A percentile compares a stretch with the other conserved stretches of the same genome.
These are phyloP conservation scores for Drosophila hamatofila DNA, from an alignment of 2,888 invertebrate genomes.

Conservation along the genomic window DNA sequence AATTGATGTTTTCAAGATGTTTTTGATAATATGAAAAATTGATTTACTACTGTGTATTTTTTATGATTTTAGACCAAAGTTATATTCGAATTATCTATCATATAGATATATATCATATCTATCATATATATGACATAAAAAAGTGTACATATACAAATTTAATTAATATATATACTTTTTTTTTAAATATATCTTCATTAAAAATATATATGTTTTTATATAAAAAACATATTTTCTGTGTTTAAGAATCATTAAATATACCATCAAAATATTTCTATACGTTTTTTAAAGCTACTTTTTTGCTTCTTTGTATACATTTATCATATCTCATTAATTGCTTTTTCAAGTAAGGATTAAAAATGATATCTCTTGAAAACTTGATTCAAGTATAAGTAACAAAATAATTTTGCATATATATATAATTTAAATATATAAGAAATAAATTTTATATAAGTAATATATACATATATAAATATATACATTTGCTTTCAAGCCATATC, in stretches of 20 bases:
- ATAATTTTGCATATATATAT: background rate
- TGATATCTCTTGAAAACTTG: background rate
- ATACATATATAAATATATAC: background rate
- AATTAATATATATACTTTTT: background rate
- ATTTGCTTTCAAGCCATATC: background rate
- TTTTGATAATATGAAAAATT: background rate
- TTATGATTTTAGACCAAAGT: background rate
- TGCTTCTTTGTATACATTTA: background rate
- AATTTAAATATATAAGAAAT: background rate
- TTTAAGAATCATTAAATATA: background rate
- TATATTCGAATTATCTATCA: background rate
- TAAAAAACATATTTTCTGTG: background rate
- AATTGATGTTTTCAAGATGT: background rate
- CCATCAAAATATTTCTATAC: background rate
- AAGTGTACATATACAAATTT: background rate
- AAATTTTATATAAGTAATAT: background rate
- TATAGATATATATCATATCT: background rate
- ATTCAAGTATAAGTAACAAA: background rate
- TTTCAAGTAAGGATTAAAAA: background rate
- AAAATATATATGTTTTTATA: background rate
- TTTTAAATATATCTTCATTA: background rate
- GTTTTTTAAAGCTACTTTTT: background rate
- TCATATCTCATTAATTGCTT: conserved; percentile 2
- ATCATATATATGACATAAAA: background rate
- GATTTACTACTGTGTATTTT: background rate